A percentile compares a stretch with the other conserved stretches of the same genome.
These are phyloP conservation scores for Characodon lateralis DNA, from an alignment of 2,797 vertebrate genomes.

Conservation along the genomic window DNA sequence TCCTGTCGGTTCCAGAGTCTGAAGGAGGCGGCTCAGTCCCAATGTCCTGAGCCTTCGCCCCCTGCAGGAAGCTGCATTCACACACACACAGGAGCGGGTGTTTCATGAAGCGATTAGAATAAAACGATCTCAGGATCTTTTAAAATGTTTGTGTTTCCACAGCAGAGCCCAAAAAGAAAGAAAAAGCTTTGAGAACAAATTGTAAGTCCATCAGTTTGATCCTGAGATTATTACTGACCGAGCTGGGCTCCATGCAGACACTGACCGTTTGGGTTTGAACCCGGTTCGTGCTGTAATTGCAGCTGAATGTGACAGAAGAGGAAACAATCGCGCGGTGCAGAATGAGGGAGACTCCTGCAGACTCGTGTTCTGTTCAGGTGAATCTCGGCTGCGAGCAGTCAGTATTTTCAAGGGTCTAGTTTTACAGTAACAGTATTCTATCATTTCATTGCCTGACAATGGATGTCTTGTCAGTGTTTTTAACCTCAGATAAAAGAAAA, in stretches of 20 bases:
- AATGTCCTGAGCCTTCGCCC: slow-evolving; percentile 34
- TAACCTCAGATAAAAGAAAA: slow-evolving; percentile 73
- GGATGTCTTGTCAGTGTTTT: slow-evolving; percentile 91
- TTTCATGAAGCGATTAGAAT: background rate
- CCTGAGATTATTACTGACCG: background rate
- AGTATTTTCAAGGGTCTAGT: slow-evolving; percentile 92
- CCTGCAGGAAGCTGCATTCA: slow-evolving; percentile 19
- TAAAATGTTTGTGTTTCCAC: too few relatives aligned
- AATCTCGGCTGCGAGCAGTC: slow-evolving; percentile 75
- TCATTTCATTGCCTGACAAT: slow-evolving; percentile 92
- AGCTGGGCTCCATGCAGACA: background rate
- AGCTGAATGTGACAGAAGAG: slow-evolving; percentile 19
- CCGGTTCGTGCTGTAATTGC: slow-evolving; percentile 26
- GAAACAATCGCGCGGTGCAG: background rate
- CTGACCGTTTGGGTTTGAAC: background rate
- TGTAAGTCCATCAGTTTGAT: background rate
- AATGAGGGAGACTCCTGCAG: slow-evolving; percentile 41
- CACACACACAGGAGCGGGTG: background rate
- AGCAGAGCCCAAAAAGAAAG: background rate
- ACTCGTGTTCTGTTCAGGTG: slow-evolving; percentile 56
- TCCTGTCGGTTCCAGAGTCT: slow-evolving; percentile 48
- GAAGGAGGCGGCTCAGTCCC: slow-evolving; percentile 41
- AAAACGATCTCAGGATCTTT: background rate
- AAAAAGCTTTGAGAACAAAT: background rate
- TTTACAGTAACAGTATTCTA: slow-evolving; percentile 93